A percentile compares a stretch with the other conserved stretches of the same genome.
These are phyloP conservation scores for Motacilla alba DNA, from an alignment of 2,113 vertebrate species.

Conservation along the genomic window DNA sequence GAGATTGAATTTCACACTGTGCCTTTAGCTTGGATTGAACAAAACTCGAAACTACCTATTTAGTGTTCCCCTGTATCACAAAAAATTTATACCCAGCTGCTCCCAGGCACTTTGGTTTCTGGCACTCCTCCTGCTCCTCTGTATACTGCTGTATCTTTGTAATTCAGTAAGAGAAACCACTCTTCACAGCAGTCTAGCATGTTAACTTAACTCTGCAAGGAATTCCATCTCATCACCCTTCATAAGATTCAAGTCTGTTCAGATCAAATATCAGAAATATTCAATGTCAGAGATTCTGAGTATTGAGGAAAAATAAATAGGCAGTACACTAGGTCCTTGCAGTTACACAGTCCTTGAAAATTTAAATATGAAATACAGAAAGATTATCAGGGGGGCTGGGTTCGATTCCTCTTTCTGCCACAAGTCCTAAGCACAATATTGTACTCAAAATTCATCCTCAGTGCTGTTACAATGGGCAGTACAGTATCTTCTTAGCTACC, in stretches of 20 bases:
- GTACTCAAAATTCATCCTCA: not conserved
- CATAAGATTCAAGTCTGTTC: not conserved
- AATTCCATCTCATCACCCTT: not conserved
- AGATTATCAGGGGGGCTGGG: no score
- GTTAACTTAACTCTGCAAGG: not conserved
- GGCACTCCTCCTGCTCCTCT: not conserved
- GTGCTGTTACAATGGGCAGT: not conserved
- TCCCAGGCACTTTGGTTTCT: not conserved
- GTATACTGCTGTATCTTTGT: not conserved
- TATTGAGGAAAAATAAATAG: not conserved
- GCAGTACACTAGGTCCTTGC: not conserved
- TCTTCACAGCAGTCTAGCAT: not conserved
- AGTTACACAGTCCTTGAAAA: not conserved
- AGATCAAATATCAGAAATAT: constrained; percentile 6
- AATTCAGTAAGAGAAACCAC: not conserved
- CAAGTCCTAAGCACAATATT: not conserved
- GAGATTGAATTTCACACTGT: not conserved
- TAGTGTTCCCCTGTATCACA: not conserved
- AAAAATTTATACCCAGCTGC: not conserved
- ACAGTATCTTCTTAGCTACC: not conserved
- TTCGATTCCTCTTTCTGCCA: not conserved
- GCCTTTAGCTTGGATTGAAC: not conserved
- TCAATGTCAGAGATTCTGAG: not conserved
- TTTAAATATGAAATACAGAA: not conserved
- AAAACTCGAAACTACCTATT: not conserved